Percentiles rank a stretch among this genome's conserved stretches.
These are phyloP conservation scores for Schrankia costaestrigalis DNA, from an alignment of 2,888 invertebrate genomes.

Conservation along the genomic window DNA sequence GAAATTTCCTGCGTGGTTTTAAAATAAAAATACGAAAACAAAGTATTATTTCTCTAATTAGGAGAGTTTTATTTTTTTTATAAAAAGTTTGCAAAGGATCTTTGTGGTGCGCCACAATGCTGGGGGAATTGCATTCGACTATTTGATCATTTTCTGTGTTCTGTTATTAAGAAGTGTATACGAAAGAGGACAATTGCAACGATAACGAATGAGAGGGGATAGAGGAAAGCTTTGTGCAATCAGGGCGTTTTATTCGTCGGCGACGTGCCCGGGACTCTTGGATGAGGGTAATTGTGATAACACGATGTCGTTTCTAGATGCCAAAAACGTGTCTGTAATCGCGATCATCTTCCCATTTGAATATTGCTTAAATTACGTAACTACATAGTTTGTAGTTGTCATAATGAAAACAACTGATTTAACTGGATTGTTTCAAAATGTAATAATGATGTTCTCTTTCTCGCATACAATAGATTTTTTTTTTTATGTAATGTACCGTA, in stretches of 20 bases:
- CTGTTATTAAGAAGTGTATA: slow-evolving; percentile 60
- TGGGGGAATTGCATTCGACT: slow-evolving; percentile 49
- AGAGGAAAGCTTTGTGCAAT: slow-evolving; percentile 73
- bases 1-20: slow-evolving; percentile 26
- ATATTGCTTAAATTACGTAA: too few relatives aligned
- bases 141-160: slow-evolving; percentile 42
- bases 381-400: too few relatives aligned
- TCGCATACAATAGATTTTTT: too few relatives aligned
- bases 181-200: slow-evolving; percentile 62
- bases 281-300: slow-evolving; percentile 50
- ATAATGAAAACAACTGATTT: too few relatives aligned
- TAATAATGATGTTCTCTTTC: too few relatives aligned
- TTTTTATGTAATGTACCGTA: too few relatives aligned
- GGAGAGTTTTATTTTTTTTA: slow-evolving; percentile 13
- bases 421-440: too few relatives aligned
- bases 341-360: slow-evolving; percentile 22
- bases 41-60: slow-evolving; percentile 29
- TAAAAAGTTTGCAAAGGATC: slow-evolving; percentile 14
- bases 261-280: slow-evolving; percentile 44
- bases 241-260: slow-evolving; percentile 64
- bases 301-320: slow-evolving; percentile 36
- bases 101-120: slow-evolving; percentile 33
- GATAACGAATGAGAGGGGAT: slow-evolving; percentile 71
- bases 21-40: slow-evolving; percentile 29
- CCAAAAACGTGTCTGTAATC: slow-evolving; percentile 47